phyloP scores from a whole-genome alignment of 92 coral and sea anemone species.

The Palythoa heliodiscus region DNA sequence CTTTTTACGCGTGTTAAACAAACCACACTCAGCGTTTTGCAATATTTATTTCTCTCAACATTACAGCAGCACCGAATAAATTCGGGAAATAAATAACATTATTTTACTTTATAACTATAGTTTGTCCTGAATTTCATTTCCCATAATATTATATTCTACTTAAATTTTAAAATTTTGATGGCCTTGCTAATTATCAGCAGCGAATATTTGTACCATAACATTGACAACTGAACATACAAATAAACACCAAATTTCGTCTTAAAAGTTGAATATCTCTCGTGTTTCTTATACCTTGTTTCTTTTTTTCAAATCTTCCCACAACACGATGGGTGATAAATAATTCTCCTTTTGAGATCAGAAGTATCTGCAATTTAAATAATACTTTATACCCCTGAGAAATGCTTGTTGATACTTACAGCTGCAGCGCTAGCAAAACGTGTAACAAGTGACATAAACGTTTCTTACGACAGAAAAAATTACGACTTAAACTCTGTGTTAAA shows the following conservation, averaged over 20 bases:
- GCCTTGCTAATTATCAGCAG: background rate
- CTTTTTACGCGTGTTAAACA: background rate
- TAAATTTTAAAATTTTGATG: background rate
- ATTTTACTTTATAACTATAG: conserved; percentile 2
- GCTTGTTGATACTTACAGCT: too few species aligned
- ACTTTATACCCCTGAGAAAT: too few species aligned
- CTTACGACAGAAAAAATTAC: too few species aligned
- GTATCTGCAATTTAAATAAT: conserved; percentile 3
- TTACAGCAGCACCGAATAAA: conserved; percentile 22
- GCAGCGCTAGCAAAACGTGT: too few species aligned
- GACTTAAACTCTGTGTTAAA: too few species aligned
- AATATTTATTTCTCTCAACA: conserved; percentile 6
- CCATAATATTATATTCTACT: conserved; percentile 17
- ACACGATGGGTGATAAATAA: conserved; percentile 17
- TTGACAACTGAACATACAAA: conserved; percentile 1
- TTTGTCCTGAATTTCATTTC: background rate
- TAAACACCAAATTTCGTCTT: background rate
- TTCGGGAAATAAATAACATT: conserved; percentile 27
- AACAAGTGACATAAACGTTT: too few species aligned
- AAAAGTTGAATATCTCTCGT: background rate
- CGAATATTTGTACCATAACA: background rate
- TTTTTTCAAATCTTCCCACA: conserved; percentile 15
- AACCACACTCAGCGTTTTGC: background rate
- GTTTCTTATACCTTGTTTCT: background rate
- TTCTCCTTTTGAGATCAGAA: background rate